Evolutionary conservation across 2,797 vertebrate species (phyloP).

Genomic region (Silurus aristotelis): DNA sequence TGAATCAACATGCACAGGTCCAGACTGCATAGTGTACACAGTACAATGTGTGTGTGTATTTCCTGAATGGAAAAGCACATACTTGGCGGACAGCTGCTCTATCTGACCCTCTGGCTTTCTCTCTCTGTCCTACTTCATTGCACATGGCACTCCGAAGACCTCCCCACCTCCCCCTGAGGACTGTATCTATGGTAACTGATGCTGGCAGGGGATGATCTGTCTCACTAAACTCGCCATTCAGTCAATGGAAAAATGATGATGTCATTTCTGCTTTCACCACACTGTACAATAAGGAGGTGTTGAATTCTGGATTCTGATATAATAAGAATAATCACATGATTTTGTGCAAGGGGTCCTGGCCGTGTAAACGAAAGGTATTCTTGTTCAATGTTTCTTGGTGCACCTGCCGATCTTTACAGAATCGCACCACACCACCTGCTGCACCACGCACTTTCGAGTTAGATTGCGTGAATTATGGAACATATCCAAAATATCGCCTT

Average conservation of each 20-base stretch:
- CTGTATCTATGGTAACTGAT: constrained; percentile 67
- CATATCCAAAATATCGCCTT: too few species aligned
- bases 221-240: constrained; percentile 45
- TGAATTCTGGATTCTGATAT: background rate
- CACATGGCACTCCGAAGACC: constrained; percentile 64
- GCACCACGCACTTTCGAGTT: too few species aligned
- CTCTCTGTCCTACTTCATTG: constrained; percentile 51
- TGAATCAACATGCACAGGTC: background rate
- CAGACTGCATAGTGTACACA: background rate
- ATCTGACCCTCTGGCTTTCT: constrained; percentile 39
- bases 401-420: too few species aligned
- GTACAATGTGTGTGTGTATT: constrained; percentile 15
- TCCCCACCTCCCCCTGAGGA: constrained; percentile 49
- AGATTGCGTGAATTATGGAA: too few species aligned
- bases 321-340: background rate
- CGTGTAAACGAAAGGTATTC: too few species aligned
- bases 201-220: constrained; percentile 62
- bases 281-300: background rate
- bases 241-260: background rate
- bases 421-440: too few species aligned
- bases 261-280: background rate
- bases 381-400: too few species aligned
- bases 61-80: constrained; percentile 26
- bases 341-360: too few species aligned
- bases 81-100: constrained; percentile 65